Base-by-base conservation (phyloP, 2,113 vertebrate genomes). In the Uria lomvia region DNA sequence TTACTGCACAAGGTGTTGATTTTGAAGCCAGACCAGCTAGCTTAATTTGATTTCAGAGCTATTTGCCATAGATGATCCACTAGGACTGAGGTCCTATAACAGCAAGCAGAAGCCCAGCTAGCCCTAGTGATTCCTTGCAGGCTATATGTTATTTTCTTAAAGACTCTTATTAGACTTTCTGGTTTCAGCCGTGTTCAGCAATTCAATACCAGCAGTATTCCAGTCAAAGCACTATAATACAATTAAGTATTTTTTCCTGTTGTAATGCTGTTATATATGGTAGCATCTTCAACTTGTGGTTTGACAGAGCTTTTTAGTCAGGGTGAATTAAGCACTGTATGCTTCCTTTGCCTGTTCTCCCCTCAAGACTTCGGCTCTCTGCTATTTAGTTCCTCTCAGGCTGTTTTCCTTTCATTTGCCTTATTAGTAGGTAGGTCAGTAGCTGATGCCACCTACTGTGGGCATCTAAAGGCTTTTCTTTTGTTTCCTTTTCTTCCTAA, bases 361-460 rank as follows among this genome's bases (percentile, higher is more conserved):
- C 90, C 71, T 87, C 86, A 89, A 96, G 94, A 95, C 87, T 94
- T 95, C 24, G 5, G 32, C 70, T 92, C 63, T 95, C 87, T 96
- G 70, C 95, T 97, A 88, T 96, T 97, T 97, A 97, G 88, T 80
- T 94, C 93, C 92, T 98, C 94, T 96, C 91, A 75, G 97, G 88
- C 93, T 97, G 94, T 96, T 97, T 97, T 97, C 93, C 79, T 97
- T 98, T 98, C 94, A 97, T 97, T 97, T 97, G 87, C 96, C 94
- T 97, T 98, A 97, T 97, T 97, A 97, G 97, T 95, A 97, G 96
- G 75, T 96, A 97, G 96, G 97, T 97, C 96, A 97, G 86, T 96
- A 92, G 95, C 94, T 96, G 95, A 97, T 97, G 95, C 97, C 97
- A 97, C 97, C 97, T 96, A 97, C 96, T 98, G 97, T 88, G 97